Evolutionary conservation across 2,797 vertebrate species (phyloP), one percentile per base, ranked within the genome.

Genomic region (Cynopterus sphinx): DNA sequence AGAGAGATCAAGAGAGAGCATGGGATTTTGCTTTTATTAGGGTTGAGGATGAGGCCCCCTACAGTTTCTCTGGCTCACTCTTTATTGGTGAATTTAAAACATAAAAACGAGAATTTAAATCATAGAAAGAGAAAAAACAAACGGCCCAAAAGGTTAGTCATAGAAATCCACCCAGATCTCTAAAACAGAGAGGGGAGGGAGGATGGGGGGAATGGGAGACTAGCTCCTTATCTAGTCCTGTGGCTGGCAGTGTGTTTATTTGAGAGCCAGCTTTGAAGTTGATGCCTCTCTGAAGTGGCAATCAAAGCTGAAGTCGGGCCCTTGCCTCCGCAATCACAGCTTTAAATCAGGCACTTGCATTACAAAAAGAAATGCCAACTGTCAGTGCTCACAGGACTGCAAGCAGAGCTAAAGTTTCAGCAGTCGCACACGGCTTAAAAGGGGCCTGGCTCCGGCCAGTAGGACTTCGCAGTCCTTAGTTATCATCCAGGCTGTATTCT

Each of bases 391-490:
- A 39, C 2, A 26, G 24, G 8, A 39, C 26, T 22, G 39, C 55
- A 26, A 31, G 12, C 17, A 53, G 43, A n/a, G 5, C 85, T 33
- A 6, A 53, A 53, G 19, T 1, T 5, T 53, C 19, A 1, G 26
- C 0, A 3, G n/a, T 43, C 28, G 5, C 3, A 15, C 26, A 8
- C 24, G n/a, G 9, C 31, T 73, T 26, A 6, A 6, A 17, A 33
- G 6, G 5, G 16, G 13, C 51, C 17, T 9, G 9, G 65, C 6
- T 7, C 3, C 0, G 22, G 33, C 5, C 12, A 28, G 9, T 3
- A 55, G 73, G 10, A 1, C 22, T 1, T 26, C 0, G 9, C 19
- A 2, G 13, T 28, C 24, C 49, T 15, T 8, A 4, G 28, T 19
- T 2, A 24, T 28, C 19, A 4, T n/a, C 33, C 21, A n/a, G 19